Base-by-base conservation (phyloP, 2,113 vertebrate species). In the Cheirogaleus medius region DNA sequence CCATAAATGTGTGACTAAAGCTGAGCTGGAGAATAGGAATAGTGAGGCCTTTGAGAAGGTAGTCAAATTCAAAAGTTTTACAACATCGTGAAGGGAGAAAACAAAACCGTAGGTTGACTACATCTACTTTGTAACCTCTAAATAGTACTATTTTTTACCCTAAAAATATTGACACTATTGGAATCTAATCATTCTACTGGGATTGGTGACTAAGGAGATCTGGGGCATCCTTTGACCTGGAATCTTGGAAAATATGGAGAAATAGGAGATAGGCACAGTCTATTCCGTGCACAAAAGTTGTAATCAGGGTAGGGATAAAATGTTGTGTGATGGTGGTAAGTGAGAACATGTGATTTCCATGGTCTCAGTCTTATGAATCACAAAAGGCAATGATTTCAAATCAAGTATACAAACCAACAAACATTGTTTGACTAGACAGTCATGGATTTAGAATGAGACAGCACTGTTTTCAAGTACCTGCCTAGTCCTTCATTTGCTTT, bases 251-350 rank as follows among this genome's bases (percentile, higher is more conserved):
- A 80, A 56, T 21, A 34, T 1, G 2, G 39, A 88, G 37, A 92
- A n/a, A n/a, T 21, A 29, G 39, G 63, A 77, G 37, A 8, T 17
- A 20, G 49, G 49, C 9, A 54, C 49, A 37, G 1, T 60, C 47
- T 54, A 4, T 58, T 69, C 47, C 60, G n/a, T 3, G 14, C 8
- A 6, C 15, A 73, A 12, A 56, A 32, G 5, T 39, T 80, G 8
- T 49, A 44, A 37, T 87, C 47, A 18, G 1, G 1, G 10, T 25
- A 3, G 1, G 7, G 15, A 64, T 92, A 34, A 58, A 44, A 54
- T 68, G 6, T 21, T 37, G 1, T 0, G 1, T 71, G 21, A 37
- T 0, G 0, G 18, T 44, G 32, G 8, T 3, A n/a, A 39, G 20
- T 39, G 34, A 8, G 3, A 47, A 14, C 1, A 2, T 12, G 9